Base-by-base conservation (phyloP, 2,888 invertebrate species). In the Erynnis tages region DNA sequence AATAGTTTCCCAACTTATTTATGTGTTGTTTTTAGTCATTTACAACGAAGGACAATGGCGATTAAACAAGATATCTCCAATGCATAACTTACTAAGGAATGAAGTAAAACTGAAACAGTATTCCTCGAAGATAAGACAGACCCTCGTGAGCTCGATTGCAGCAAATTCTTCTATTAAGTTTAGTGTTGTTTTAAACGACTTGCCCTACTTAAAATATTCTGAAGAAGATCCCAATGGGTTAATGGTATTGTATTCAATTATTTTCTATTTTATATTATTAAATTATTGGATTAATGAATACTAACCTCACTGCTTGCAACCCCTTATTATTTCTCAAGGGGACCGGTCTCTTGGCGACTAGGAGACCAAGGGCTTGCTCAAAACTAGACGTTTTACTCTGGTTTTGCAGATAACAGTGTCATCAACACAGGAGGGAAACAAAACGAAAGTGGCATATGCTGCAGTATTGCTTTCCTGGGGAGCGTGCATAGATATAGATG, bases 391-490 rank as follows among this genome's bases (percentile, higher is more conserved):
- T n/a, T 37, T 8, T 3, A 1, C 4, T 14, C n/a, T 40, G 4
- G 2, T 1, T 34, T 68, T 75, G 34, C 62, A 89, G 90, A 71
- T 90, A 29, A 76, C 75, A 56, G 78, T 90, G 6, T 63, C 69
- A 49, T 74, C 75, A 46, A 58, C 63, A n/a, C 62, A 70, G 56
- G 77, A 74, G 16, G 67, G 59, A 10, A 71, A 54, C 8, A 63
- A 70, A 34, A 60, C 68, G n/a, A 82, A 83, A 61, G 61, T 69
- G 13, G 68, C 72, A 1, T 90, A 89, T 58, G 57, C 62, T 6
- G 82, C 82, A 7, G 66, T 90, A 16, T 65, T 90, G 1, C 50
- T 90, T 4, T 82, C 85, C 0, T 90, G 90, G 90, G 90, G 89
- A 2, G 54, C 70, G 1, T 67, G 67, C 50, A 62, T 62, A 19